phyloP scores from a whole-genome alignment of 2,797 vertebrate species.

The Hydrocynus forskahlii region DNA sequence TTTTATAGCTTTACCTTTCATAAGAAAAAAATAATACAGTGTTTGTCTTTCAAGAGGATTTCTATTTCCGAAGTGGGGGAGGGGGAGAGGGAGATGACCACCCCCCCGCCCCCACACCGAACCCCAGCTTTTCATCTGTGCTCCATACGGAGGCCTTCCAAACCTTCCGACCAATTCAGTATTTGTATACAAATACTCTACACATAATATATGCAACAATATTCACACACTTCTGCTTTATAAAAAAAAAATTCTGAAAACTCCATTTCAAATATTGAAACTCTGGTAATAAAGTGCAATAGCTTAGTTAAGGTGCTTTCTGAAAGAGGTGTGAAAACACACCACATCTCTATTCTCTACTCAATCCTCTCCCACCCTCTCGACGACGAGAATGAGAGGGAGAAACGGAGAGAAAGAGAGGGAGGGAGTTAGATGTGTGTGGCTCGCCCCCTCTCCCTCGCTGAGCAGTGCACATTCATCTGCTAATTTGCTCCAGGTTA shows the following conservation, averaged over 20 bases:
- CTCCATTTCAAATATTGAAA: conserved; percentile 63
- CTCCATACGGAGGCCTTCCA: not conserved
- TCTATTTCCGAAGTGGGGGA: not conserved
- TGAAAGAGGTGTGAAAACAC: conserved; percentile 58
- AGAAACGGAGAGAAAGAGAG: conserved; percentile 55
- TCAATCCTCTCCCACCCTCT: conserved; percentile 34
- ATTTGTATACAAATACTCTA: conserved; percentile 57
- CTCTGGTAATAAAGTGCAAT: conserved; percentile 76
- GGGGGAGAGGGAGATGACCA: conserved; percentile 17
- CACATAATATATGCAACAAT: conserved; percentile 60
- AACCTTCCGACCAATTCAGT: conserved; percentile 1
- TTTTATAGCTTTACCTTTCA: conserved; percentile 62
- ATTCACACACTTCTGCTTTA: conserved; percentile 57
- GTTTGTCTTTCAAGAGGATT: conserved; percentile 57
- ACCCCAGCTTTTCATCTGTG: not conserved
- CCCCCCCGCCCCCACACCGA: not conserved
- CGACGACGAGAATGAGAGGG: conserved; percentile 60
- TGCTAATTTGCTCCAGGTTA: conserved; percentile 64
- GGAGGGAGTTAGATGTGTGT: conserved; percentile 1
- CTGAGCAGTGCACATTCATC: conserved; percentile 68
- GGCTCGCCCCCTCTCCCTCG: conserved; percentile 13
- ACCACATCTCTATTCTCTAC: conserved; percentile 1
- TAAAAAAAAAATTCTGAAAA: conserved; percentile 52
- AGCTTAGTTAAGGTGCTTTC: conserved; percentile 79
- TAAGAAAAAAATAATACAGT: conserved; percentile 57